A percentile compares a stretch with the other conserved stretches of the same genome.
phyloP scores from a whole-genome alignment of 1,140 invertebrate genomes.

The Aphaenogaster ashmeadi region DNA sequence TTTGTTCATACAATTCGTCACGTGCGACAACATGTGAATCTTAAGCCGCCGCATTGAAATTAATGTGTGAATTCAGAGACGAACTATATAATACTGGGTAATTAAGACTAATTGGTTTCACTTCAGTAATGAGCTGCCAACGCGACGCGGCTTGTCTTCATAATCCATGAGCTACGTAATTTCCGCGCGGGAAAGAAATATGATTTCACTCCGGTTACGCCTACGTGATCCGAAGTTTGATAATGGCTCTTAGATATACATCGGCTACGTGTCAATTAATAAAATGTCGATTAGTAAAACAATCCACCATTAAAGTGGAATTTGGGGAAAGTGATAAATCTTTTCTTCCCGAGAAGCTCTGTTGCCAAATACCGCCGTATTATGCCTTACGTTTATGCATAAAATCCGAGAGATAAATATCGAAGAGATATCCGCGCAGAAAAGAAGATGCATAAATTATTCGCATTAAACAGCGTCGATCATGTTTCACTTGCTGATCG shows the following conservation, averaged over 20 bases:
- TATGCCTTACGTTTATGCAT: not conserved
- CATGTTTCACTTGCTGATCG: not conserved
- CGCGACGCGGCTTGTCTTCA: not conserved
- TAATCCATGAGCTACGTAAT: slow-evolving; percentile 34
- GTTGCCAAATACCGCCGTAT: not conserved
- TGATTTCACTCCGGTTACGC: slow-evolving; percentile 6
- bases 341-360: not conserved
- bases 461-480: not conserved
- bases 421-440: not conserved
- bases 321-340: not conserved
- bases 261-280: not conserved
- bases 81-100: not conserved
- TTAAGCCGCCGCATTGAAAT: not conserved
- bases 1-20: not conserved
- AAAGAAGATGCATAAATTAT: not conserved
- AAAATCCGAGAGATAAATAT: not conserved
- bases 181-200: slow-evolving; percentile 48
- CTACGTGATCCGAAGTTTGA: not conserved
- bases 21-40: not conserved
- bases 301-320: not conserved
- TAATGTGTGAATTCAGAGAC: not conserved
- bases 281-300: not conserved
- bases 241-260: not conserved
- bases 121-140: slow-evolving; percentile 21
- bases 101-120: slow-evolving; percentile 40